A percentile compares a stretch with the other conserved stretches of the same genome.
Evolutionary conservation across 2,113 vertebrate species (phyloP).

Genomic region (Mus spicilegus): DNA sequence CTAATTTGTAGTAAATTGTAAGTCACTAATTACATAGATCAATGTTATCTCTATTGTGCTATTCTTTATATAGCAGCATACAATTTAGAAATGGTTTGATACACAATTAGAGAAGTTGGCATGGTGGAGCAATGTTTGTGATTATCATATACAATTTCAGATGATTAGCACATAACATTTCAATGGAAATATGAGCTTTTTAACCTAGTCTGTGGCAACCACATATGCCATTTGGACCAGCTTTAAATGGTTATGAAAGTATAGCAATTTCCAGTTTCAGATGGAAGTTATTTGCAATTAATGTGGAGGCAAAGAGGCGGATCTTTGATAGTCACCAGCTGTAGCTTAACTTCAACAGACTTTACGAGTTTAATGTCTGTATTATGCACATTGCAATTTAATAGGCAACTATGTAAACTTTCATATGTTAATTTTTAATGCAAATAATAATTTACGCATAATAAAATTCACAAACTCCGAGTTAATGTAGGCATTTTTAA

Average conservation of each 20-base stretch:
- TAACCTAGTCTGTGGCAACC: slow-evolving; percentile 16
- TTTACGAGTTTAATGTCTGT: not conserved
- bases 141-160: not conserved
- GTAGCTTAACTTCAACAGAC: slow-evolving; percentile 45
- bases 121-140: not conserved
- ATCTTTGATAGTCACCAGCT: slow-evolving; percentile 3
- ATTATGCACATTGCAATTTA: not conserved
- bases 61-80: not conserved
- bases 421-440: slow-evolving; percentile 47
- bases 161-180: slow-evolving; percentile 19
- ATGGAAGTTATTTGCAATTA: slow-evolving; percentile 51
- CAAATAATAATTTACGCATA: slow-evolving; percentile 51
- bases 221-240: not conserved
- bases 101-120: not conserved
- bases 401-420: slow-evolving; percentile 28
- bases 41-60: not conserved
- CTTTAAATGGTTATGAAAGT: slow-evolving; percentile 40
- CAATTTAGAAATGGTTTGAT: slow-evolving; percentile 27
- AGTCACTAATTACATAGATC: not conserved
- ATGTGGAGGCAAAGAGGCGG: not conserved
- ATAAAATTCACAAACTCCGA: not conserved
- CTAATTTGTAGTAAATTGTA: not conserved
- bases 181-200: slow-evolving; percentile 31
- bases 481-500: slow-evolving; percentile 25
- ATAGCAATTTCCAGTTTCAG: not conserved